Conservation (phyloP, 2,888 invertebrate species). For the Luperina nickerlii region DNA sequence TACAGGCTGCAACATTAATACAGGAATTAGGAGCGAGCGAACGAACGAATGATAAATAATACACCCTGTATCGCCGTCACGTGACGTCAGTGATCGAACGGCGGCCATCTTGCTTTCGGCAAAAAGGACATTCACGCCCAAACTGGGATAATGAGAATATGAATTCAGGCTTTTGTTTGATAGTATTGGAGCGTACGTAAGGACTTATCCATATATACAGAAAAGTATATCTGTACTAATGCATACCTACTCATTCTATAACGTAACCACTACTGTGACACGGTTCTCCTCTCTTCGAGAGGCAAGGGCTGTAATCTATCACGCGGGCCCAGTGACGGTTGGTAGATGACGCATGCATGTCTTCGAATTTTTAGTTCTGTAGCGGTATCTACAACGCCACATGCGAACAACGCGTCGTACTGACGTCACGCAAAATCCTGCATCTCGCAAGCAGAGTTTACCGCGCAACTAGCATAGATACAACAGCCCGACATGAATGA, state of each 20-base stretch:
- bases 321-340: too few species aligned
- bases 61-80: conserved; percentile 57
- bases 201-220: not conserved
- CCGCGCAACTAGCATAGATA: too few species aligned
- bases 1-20: conserved; percentile 68
- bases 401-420: too few species aligned
- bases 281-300: too few species aligned
- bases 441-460: too few species aligned
- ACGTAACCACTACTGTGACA: too few species aligned
- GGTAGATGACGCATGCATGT: too few species aligned
- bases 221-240: not conserved
- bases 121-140: conserved; percentile 40
- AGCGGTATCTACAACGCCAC: too few species aligned
- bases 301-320: too few species aligned
- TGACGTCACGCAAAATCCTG: too few species aligned
- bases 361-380: too few species aligned
- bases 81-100: conserved; percentile 62
- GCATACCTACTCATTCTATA: not conserved
- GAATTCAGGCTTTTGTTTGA: conserved; percentile 33
- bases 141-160: conserved; percentile 35
- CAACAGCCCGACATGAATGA: too few species aligned
- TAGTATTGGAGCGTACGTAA: conserved; percentile 21
- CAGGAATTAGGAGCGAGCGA: conserved; percentile 67
- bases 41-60: conserved; percentile 69
- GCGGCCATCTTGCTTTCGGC: conserved; percentile 60